These are phyloP conservation scores for Boloria euphrosyne DNA, from an alignment of 2,888 invertebrate species.

Conservation along the genomic window DNA sequence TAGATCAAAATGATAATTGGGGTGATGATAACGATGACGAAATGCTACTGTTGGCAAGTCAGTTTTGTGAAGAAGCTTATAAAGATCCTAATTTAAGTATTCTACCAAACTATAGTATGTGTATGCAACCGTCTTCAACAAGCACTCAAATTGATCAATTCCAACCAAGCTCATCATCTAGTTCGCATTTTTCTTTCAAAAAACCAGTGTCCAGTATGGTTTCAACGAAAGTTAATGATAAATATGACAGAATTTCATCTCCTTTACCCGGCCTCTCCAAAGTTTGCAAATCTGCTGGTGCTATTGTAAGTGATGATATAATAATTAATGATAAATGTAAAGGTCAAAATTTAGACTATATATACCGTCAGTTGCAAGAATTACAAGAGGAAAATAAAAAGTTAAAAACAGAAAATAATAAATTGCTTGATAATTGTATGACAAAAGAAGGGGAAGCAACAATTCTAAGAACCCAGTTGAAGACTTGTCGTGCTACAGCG, in stretches of 20 bases:
- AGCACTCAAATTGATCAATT: slow-evolving; percentile 65
- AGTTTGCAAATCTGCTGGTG: slow-evolving; percentile 46
- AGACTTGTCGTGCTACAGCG: slow-evolving; percentile 67
- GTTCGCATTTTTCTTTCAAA: slow-evolving; percentile 60
- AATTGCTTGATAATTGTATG: slow-evolving; percentile 73
- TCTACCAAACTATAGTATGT: slow-evolving; percentile 66
- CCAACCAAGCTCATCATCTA: slow-evolving; percentile 60
- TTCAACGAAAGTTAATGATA: slow-evolving; percentile 63
- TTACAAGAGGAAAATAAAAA: slow-evolving; percentile 71
- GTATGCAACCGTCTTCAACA: slow-evolving; percentile 65
- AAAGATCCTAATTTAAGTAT: slow-evolving; percentile 46
- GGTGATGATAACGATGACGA: slow-evolving; percentile 77
- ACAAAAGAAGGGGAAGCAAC: slow-evolving; percentile 83
- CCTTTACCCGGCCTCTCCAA: slow-evolving; percentile 68
- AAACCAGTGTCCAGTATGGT: slow-evolving; percentile 55
- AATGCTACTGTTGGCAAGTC: slow-evolving; percentile 73
- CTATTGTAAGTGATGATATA: slow-evolving; percentile 55
- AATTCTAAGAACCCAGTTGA: slow-evolving; percentile 79
- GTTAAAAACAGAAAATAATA: slow-evolving; percentile 71
- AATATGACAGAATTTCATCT: slow-evolving; percentile 66
- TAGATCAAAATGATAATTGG: slow-evolving; percentile 55
- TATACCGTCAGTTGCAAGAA: slow-evolving; percentile 63
- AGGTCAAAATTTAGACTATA: slow-evolving; percentile 56
- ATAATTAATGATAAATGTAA: slow-evolving; percentile 64
- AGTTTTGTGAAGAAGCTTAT: slow-evolving; percentile 71